Evolutionary conservation across 2,888 invertebrate species (phyloP).

Genomic region (Caenorhabditis sp.): DNA sequence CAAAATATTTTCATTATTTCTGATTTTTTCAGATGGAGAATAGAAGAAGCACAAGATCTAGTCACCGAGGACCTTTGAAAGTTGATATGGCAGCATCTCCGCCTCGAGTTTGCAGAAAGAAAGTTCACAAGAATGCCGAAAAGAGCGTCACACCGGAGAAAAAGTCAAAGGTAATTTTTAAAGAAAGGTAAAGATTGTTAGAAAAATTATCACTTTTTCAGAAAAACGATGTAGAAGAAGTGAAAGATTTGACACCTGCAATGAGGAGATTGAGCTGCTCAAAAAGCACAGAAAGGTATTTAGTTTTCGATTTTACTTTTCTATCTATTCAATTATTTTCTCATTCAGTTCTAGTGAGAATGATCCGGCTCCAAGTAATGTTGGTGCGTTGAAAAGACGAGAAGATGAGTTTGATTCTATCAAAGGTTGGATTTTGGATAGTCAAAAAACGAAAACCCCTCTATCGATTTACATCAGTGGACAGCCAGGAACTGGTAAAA

Average conservation of each 20-base stretch:
- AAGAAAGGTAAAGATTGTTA: background rate
- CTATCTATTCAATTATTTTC: too few species aligned
- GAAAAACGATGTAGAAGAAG: background rate
- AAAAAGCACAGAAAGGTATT: too few species aligned
- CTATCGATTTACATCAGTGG: conserved; percentile 92
- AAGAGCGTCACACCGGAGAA: conserved; percentile 14
- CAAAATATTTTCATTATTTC: background rate
- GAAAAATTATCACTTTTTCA: too few species aligned
- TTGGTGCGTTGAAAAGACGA: conserved; percentile 76
- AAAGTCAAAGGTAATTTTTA: background rate
- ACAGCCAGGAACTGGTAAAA: conserved; percentile 86
- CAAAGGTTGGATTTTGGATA: conserved; percentile 78
- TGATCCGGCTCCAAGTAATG: background rate
- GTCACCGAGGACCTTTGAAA: background rate
- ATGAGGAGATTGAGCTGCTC: too few species aligned
- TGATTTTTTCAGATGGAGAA: background rate
- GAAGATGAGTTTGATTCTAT: conserved; percentile 82
- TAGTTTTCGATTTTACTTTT: too few species aligned
- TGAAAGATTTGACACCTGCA: too few species aligned
- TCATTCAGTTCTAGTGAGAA: background rate
- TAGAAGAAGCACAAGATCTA: background rate
- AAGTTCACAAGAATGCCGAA: background rate
- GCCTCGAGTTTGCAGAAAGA: too few species aligned
- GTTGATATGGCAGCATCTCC: background rate
- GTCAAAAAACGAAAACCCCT: conserved; percentile 78